phyloP scores from a whole-genome alignment of 1,140 invertebrate species.

The Tribolium castaneum region DNA sequence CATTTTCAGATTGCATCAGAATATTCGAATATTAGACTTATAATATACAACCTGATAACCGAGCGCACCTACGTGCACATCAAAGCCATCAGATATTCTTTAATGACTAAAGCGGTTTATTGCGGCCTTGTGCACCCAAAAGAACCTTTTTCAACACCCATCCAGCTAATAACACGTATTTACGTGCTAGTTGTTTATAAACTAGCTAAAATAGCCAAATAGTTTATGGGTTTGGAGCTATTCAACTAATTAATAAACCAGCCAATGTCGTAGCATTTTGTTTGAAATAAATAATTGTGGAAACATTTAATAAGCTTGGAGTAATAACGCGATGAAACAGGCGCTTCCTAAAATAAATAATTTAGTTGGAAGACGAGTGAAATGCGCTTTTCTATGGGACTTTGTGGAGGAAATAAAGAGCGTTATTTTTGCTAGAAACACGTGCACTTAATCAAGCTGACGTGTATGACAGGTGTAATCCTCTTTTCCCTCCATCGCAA shows the following conservation, averaged over 20 bases:
- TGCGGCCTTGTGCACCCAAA: not conserved
- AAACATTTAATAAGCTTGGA: too few relatives aligned
- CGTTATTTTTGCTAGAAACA: conserved; percentile 12
- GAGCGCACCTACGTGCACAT: not conserved
- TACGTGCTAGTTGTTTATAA: too few relatives aligned
- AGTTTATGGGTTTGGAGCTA: too few relatives aligned
- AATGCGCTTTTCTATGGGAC: not conserved
- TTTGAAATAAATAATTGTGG: too few relatives aligned
- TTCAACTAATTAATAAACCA: too few relatives aligned
- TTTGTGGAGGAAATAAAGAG: not conserved
- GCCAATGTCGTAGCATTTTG: too few relatives aligned
- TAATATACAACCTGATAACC: not conserved
- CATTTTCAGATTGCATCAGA: conserved; percentile 22
- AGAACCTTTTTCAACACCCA: not conserved
- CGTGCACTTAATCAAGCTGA: conserved; percentile 29
- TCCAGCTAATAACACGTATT: too few relatives aligned
- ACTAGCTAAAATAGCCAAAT: too few relatives aligned
- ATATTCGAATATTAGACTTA: not conserved
- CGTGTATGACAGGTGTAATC: conserved; percentile 33
- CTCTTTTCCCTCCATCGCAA: conserved; percentile 11
- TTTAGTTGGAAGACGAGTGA: not conserved
- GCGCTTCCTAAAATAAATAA: not conserved
- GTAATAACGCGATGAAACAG: not conserved
- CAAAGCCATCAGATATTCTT: not conserved
- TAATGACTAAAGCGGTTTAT: not conserved